These are phyloP conservation scores for Neuroscelio doddi DNA, from an alignment of 2,888 invertebrate genomes.

Conservation along the genomic window DNA sequence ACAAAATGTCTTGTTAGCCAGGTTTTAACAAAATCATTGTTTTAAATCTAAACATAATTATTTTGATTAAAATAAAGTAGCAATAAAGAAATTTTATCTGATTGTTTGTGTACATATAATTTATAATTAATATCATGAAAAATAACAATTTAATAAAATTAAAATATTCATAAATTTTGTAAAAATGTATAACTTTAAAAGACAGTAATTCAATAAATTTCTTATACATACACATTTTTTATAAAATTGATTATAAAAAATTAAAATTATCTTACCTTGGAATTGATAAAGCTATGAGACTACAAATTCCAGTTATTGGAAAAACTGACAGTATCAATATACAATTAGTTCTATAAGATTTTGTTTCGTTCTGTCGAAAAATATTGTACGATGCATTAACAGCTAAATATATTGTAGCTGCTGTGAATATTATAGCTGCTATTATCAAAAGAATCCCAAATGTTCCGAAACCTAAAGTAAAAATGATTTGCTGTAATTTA, in stretches of 20 bases:
- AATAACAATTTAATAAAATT: too few species aligned
- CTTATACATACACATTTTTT: too few species aligned
- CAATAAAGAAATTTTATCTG: too few species aligned
- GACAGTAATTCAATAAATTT: slow-evolving; percentile 1
- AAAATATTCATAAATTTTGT: too few species aligned
- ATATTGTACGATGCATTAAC: slow-evolving; percentile 60
- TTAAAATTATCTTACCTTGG: slow-evolving; percentile 69
- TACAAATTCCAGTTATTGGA: slow-evolving; percentile 64
- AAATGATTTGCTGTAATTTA: slow-evolving; percentile 1
- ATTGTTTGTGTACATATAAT: too few species aligned
- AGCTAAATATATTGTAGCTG: slow-evolving; percentile 60
- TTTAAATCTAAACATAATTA: too few species aligned
- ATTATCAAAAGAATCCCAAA: slow-evolving; percentile 61
- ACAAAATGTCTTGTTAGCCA: too few species aligned
- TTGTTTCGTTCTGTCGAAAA: slow-evolving; percentile 59
- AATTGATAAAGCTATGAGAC: slow-evolving; percentile 62
- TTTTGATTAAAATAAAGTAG: too few species aligned
- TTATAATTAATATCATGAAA: too few species aligned
- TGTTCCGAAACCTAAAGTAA: slow-evolving; percentile 61
- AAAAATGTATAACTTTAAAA: too few species aligned
- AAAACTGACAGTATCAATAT: slow-evolving; percentile 61
- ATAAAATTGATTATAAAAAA: too few species aligned
- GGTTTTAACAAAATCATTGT: too few species aligned
- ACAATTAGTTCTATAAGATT: slow-evolving; percentile 59
- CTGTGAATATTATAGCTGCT: slow-evolving; percentile 57